A percentile compares a stretch with the other conserved stretches of the same genome.
phyloP scores from a whole-genome alignment of 2,797 vertebrate species.

The Phalloptychus januarius region DNA sequence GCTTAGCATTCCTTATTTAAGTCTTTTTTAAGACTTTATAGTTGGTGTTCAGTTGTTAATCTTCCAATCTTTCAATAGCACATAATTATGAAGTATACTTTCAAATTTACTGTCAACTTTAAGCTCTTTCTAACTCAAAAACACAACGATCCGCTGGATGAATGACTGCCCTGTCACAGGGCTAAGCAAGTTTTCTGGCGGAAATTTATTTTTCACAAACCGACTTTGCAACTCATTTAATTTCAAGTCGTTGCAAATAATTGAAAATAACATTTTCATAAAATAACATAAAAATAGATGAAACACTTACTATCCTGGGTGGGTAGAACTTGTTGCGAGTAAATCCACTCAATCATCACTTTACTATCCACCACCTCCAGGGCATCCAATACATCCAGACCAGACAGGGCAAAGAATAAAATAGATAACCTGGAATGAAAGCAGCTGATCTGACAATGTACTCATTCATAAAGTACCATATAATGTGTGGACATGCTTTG shows the following conservation, averaged over 20 bases:
- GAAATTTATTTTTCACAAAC: background rate
- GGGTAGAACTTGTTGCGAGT: conserved; percentile 96
- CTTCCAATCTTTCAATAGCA: too few species aligned
- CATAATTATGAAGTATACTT: too few species aligned
- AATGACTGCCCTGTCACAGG: too few species aligned
- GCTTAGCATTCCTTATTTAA: too few species aligned
- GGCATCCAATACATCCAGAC: conserved; percentile 95
- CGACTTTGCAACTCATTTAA: background rate
- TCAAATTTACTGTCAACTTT: too few species aligned
- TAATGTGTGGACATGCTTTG: background rate
- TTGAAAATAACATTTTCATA: background rate
- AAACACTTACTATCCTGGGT: conserved; percentile 93
- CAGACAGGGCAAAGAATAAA: conserved; percentile 96
- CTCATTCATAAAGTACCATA: background rate
- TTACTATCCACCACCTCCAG: conserved; percentile 92
- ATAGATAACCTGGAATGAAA: conserved; percentile 90
- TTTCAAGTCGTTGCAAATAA: background rate
- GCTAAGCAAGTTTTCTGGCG: too few species aligned
- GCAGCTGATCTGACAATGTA: background rate
- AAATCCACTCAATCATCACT: conserved; percentile 95
- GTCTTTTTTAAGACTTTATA: too few species aligned
- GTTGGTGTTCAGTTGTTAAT: too few species aligned
- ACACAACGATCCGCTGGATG: too few species aligned
- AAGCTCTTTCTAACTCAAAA: too few species aligned
- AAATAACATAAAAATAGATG: background rate